Percentiles rank a stretch among this genome's conserved stretches.
Conservation (phyloP, 2,113 vertebrate species). For the Fregetta grallaria region DNA sequence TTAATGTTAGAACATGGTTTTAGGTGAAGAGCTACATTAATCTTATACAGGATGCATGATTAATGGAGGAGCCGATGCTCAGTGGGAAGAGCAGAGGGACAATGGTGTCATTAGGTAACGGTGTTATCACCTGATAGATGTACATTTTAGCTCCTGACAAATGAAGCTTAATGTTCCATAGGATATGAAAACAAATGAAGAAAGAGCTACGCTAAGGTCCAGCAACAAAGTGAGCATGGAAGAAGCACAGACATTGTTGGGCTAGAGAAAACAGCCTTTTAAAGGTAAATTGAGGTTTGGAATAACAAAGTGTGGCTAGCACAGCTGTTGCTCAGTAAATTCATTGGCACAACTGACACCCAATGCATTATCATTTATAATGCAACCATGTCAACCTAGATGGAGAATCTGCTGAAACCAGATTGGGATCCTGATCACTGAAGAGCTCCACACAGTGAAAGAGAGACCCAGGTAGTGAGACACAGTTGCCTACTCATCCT, state of each 20-base stretch:
- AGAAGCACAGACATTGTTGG: not conserved
- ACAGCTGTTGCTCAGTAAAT: not conserved
- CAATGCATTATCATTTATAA: not conserved
- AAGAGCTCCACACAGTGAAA: not conserved
- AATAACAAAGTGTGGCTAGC: not conserved
- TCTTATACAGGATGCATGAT: not conserved
- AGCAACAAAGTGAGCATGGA: not conserved
- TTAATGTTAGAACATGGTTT: not conserved
- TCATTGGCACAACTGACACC: not conserved
- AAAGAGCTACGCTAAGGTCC: not conserved
- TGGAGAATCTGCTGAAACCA: not conserved
- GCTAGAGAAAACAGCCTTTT: not conserved
- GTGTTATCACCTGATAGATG: not conserved
- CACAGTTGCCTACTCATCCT: not conserved
- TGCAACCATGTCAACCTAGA: rapidly evolving
- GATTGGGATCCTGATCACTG: not conserved
- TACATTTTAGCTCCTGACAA: not conserved
- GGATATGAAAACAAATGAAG: not conserved
- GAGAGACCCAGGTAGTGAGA: not conserved
- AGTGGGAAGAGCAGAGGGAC: not conserved
- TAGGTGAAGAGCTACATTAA: not conserved
- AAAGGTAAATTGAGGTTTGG: not conserved
- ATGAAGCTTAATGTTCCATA: not conserved
- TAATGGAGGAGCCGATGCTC: not conserved
- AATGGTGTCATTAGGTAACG: not conserved